Evolutionary conservation across 2,888 invertebrate genomes (phyloP).

Genomic region (Drosophila austrosaltans): DNA sequence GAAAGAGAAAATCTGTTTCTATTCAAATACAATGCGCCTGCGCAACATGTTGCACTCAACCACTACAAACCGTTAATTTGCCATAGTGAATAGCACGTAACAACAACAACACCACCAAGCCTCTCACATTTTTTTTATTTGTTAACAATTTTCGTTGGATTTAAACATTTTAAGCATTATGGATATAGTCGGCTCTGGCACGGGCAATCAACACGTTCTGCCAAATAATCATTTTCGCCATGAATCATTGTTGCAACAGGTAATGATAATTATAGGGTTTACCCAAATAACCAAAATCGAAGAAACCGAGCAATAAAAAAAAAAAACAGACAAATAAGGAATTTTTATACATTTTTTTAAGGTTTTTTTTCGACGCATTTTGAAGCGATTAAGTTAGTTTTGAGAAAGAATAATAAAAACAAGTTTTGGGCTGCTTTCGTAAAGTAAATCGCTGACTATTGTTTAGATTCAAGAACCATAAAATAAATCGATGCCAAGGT

Average conservation of each 20-base stretch:
- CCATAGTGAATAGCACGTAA: conserved; percentile 41
- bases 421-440: no score
- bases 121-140: conserved; percentile 28
- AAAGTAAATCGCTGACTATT: no score
- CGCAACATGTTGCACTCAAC: conserved; percentile 68
- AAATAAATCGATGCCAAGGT: no score
- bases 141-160: conserved; percentile 29
- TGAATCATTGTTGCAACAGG: conserved; percentile 81
- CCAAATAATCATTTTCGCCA: conserved; percentile 84
- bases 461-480: no score
- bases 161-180: conserved; percentile 52
- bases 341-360: background rate
- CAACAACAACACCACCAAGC: conserved; percentile 22
- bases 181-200: conserved; percentile 81
- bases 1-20: conserved; percentile 39
- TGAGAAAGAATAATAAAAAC: background rate
- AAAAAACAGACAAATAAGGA: background rate
- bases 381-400: background rate
- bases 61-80: conserved; percentile 28
- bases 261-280: conserved; percentile 62
- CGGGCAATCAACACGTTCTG: conserved; percentile 82
- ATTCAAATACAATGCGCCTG: conserved; percentile 53
- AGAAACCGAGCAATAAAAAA: background rate
- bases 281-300: background rate
- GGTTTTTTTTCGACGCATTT: no score